Conservation (phyloP, 2,888 invertebrate species). For the Idaea straminata region DNA sequence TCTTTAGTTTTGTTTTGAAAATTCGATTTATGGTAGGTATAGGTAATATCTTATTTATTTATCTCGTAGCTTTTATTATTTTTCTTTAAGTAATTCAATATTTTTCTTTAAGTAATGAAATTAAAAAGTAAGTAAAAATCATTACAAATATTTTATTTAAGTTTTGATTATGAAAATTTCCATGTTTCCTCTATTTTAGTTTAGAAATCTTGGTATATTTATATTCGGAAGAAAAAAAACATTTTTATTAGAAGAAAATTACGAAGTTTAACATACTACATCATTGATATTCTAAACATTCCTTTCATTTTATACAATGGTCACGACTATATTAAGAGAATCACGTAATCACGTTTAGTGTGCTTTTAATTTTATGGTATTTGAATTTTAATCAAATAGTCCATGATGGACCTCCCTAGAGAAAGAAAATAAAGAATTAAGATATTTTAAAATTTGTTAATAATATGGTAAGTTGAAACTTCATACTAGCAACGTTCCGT, state of each 20-base stretch:
- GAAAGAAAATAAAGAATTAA: neutral
- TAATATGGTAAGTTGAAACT: neutral
- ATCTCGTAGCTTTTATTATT: no score
- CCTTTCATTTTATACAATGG: neutral
- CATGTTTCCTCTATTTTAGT: no score
- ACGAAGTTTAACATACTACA: neutral
- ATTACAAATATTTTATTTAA: no score
- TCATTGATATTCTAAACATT: neutral
- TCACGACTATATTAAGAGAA: slow-evolving; percentile 8
- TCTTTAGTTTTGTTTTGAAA: no score
- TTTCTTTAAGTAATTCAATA: no score
- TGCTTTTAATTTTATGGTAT: neutral
- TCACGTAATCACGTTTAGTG: slow-evolving; percentile 12
- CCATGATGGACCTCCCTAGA: neutral
- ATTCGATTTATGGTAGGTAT: no score
- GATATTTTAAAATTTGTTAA: neutral
- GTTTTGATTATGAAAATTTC: no score
- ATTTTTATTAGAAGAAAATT: neutral
- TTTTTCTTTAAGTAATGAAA: no score
- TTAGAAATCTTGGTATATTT: no score
- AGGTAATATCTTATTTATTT: no score
- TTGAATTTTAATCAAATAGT: neutral
- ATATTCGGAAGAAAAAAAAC: neutral
- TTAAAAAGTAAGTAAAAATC: no score
- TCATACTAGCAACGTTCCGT: neutral